A percentile compares a stretch with the other conserved stretches of the same genome.
Conservation (phyloP, 2,113 vertebrate species). For the Romanogobio albipinnatus region DNA sequence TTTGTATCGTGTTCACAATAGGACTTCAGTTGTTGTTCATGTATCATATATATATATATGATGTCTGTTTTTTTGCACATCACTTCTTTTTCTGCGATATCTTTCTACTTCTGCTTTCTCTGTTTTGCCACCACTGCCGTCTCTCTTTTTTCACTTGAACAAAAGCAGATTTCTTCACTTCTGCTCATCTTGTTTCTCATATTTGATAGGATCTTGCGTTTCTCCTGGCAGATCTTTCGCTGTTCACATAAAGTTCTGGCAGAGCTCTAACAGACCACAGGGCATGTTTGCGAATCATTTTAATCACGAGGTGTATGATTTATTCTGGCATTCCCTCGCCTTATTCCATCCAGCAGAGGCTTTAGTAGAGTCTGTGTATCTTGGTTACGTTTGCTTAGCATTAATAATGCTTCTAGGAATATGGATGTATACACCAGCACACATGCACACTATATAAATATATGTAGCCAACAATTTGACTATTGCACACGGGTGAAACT, state of each 20-base stretch:
- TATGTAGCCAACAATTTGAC: not conserved
- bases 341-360: conserved; percentile 1
- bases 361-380: not conserved
- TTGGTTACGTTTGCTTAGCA: not conserved
- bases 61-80: not conserved
- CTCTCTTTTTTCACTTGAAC: not conserved
- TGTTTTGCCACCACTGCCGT: not conserved
- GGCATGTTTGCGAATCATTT: conserved; percentile 38
- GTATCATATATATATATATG: not conserved
- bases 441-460: not conserved
- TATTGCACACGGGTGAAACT: not conserved
- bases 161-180: not conserved
- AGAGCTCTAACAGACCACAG: conserved; percentile 20
- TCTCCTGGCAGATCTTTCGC: conserved; percentile 19
- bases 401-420: conserved; percentile 2
- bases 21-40: not conserved
- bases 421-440: not conserved
- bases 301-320: conserved; percentile 25
- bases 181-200: not conserved
- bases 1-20: conserved; percentile 24
- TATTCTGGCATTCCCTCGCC: conserved; percentile 17
- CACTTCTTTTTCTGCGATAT: not conserved
- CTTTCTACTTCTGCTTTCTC: not conserved
- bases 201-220: conserved; percentile 26
- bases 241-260: conserved; percentile 15